A percentile compares a stretch with the other conserved stretches of the same genome.
These are phyloP conservation scores for Sinocyclocheilus grahami DNA, from an alignment of 2,113 vertebrate species.

Conservation along the genomic window DNA sequence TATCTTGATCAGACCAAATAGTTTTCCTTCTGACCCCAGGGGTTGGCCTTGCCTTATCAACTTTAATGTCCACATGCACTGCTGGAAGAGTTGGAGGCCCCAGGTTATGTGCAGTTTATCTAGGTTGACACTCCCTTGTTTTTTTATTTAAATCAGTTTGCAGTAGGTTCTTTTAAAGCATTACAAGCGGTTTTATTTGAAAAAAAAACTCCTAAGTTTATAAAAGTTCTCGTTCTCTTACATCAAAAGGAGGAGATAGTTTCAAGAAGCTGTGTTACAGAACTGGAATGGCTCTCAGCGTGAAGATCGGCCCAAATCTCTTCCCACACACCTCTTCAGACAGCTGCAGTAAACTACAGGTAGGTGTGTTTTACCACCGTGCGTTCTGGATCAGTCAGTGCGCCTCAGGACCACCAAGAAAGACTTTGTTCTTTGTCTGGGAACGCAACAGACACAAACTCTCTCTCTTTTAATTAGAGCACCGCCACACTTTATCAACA, in stretches of 20 bases:
- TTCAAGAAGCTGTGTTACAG: neutral
- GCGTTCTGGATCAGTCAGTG: slow-evolving; percentile 30
- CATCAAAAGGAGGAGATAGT: slow-evolving; percentile 6
- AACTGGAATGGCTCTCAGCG: neutral
- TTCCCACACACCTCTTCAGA: slow-evolving; percentile 26
- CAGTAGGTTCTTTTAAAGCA: neutral
- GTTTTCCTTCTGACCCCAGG: slow-evolving; percentile 41
- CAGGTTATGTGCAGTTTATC: slow-evolving; percentile 35
- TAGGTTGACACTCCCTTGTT: slow-evolving; percentile 26
- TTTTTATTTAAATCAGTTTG: slow-evolving; percentile 39
- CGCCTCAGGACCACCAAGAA: slow-evolving; percentile 55
- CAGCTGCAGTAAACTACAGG: slow-evolving; percentile 28
- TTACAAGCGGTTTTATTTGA: neutral
- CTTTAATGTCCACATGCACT: slow-evolving; percentile 20
- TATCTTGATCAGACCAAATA: slow-evolving; percentile 45
- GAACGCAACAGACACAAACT: slow-evolving; percentile 5
- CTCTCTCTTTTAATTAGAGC: slow-evolving; percentile 55
- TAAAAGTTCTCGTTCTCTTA: neutral
- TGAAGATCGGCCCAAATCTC: neutral
- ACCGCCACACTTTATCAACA: slow-evolving; percentile 18
- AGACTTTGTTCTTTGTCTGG: slow-evolving; percentile 53
- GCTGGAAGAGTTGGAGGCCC: slow-evolving; percentile 13
- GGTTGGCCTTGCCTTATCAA: slow-evolving; percentile 35
- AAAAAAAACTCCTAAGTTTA: neutral
- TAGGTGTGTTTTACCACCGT: slow-evolving; percentile 42